Base-by-base conservation (phyloP, 2,888 invertebrate genomes). In the Eupithecia pulchellata region DNA sequence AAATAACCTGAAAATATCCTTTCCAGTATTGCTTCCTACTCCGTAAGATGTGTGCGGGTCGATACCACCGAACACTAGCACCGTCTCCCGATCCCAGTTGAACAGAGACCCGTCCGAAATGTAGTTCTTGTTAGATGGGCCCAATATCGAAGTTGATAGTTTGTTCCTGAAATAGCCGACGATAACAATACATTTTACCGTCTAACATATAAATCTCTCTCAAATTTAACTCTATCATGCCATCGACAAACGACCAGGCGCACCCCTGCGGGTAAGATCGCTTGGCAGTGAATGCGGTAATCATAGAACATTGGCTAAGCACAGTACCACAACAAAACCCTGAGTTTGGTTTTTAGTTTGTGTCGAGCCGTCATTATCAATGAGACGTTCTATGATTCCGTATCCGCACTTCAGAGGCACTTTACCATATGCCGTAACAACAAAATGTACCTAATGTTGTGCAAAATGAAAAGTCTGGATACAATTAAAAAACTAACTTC, bases 11-110 rank as follows among this genome's bases (percentile, higher is more conserved):
- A 85, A 91, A 74, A 97, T 95, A 81, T 96, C 95, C 81, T 95
- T 96, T 8, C 96, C 96, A 3, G 95, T 95, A 75, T 96, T 96
- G 29, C 93, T 91, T 0, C 92, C 92, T 1, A 88, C 78, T 0
- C 95, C 95, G 76, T 95, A 95, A 4, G 93, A 85, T 17, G 90
- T 91, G 79, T 96, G 96, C 6, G 96, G 96, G 86, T 97, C 96
- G 30, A 96, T 94, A 4, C 97, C 97, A 6, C 97, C 97, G 80
- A 97, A 96, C 20, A 97, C 95, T 14, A 97, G 86, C 5, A 97
- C 94, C 0, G 96, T 95, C 81, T 96, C 96, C 36, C 94, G 89
- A 65, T 95, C 95, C 81, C 93, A 91, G 77, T 95, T 94, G 81
- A 95, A 95, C 2, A 96, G 85, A 0, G 95, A 95, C 0, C 91